phyloP scores from a whole-genome alignment of 2,888 invertebrate species.

The Amitus sp. region DNA sequence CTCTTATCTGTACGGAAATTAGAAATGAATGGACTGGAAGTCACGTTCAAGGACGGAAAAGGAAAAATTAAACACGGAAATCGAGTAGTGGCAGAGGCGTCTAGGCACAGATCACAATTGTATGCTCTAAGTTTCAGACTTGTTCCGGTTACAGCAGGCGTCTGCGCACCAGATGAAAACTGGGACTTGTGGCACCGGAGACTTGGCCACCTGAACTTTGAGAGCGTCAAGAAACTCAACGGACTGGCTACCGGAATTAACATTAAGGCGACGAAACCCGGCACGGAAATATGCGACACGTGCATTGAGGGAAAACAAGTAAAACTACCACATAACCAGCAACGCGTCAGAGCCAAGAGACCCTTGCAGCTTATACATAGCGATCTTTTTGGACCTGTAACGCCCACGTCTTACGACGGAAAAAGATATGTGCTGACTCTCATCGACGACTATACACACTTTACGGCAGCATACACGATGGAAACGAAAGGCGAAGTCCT shows the following conservation, averaged over 20 bases:
- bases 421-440: constrained; percentile 9
- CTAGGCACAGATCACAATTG: constrained; percentile 11
- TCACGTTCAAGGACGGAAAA: constrained; percentile 41
- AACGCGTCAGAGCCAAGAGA: constrained; percentile 26
- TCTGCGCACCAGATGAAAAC: neutral
- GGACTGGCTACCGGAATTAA: constrained; percentile 20
- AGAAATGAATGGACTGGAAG: constrained; percentile 37
- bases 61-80: constrained; percentile 37
- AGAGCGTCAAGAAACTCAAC: constrained; percentile 16
- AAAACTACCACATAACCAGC: constrained; percentile 9
- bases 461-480: constrained; percentile 9
- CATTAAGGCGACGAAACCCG: constrained; percentile 19
- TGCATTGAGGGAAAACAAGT: constrained; percentile 41
- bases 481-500: constrained; percentile 4
- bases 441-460: constrained; percentile 16
- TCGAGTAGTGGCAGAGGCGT: constrained; percentile 8
- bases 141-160: neutral
- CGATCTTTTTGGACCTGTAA: constrained; percentile 7
- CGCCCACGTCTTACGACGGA: neutral
- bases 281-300: constrained; percentile 16
- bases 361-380: constrained; percentile 36
- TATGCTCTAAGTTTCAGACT: constrained; percentile 9
- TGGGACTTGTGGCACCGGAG: constrained; percentile 28
- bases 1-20: constrained; percentile 40
- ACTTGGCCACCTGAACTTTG: constrained; percentile 34